Base-by-base conservation (phyloP, 2,888 invertebrate species). In the Trissoscelio sp. region DNA sequence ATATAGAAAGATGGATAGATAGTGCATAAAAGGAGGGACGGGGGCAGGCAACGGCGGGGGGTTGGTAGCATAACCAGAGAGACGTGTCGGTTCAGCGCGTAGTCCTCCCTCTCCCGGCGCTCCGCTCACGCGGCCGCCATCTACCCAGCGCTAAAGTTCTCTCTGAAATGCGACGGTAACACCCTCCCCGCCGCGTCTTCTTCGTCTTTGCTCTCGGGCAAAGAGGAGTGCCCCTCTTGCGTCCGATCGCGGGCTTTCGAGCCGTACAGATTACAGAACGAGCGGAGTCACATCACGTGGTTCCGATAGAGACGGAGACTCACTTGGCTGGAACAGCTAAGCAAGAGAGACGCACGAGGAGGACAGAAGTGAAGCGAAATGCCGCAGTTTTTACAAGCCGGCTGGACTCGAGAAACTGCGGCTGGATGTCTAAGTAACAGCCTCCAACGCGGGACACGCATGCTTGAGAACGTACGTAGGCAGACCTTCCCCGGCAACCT, bases 81-180 rank as follows among this genome's bases (percentile, higher is more conserved):
- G 88, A 89, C 88, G 88, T 89, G 89, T 88, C 87, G 88, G 86
- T 83, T 88, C 84, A 86, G 86, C 75, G 83, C 78, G 72, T 70
- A 70, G 57, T 70, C 72, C 69, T 42, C 67, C 79, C 60, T 70
- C 79, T 46, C 64, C 79, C 46, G 28, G 12, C 34, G 16, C 48
- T 46, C 64, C 28, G 64, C 73, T 58, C 44, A 11, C 37, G 82
- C 73, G 57, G 79, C 69, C 67, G 85, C 85, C 85, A 82, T 84
- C 85, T 81, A 80, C 74, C 80, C 78, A 73, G 81, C 86, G 79
- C 85, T 87, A 85, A 84, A 75, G 39, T 89, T 87, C 88, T 88
- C 89, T 88, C 88, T 89, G 87, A 89, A 89, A 89, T 87, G 88
- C 88, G 88, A 89, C 88, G 87, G 88, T 88, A 88, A 88, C 86